A percentile compares a stretch with the other conserved stretches of the same genome.
Conservation (phyloP, 1,140 invertebrate species). For the Bombus superbus region DNA sequence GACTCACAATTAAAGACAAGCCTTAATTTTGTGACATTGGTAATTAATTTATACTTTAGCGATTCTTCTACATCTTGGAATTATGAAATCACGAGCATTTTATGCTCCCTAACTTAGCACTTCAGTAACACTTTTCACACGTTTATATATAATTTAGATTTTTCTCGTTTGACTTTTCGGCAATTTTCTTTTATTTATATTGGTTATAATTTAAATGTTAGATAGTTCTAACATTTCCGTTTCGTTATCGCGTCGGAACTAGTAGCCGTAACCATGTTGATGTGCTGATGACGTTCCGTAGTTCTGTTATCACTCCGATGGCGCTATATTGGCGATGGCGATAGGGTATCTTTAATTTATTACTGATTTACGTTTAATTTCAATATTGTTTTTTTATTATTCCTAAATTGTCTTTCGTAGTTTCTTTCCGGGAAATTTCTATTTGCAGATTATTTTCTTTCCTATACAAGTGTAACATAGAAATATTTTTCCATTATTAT, state of each 20-base stretch:
- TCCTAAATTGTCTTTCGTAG: neutral
- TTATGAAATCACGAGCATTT: conserved; percentile 3
- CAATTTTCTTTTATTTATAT: too few relatives aligned
- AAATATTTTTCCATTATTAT: neutral
- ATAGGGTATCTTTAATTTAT: neutral
- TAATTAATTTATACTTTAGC: conserved; percentile 17
- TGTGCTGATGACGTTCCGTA: conserved; percentile 56
- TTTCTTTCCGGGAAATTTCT: neutral
- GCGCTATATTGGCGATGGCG: conserved; percentile 11
- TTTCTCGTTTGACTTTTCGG: neutral
- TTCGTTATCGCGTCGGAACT: conserved; percentile 49
- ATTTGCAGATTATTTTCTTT: neutral
- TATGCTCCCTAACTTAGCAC: neutral
- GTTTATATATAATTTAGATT: neutral
- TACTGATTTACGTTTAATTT: neutral
- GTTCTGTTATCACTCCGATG: conserved; percentile 31
- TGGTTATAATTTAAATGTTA: neutral
- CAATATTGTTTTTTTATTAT: neutral
- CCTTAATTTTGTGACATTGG: conserved; percentile 7
- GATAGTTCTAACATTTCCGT: conserved; percentile 40
- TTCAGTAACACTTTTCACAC: neutral
- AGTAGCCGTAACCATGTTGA: conserved; percentile 54
- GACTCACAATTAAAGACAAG: conserved; percentile 43
- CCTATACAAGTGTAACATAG: neutral
- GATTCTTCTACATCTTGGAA: conserved; percentile 43